These are phyloP conservation scores for Tetramorium simillimum DNA, from an alignment of 1,140 invertebrate genomes.

Conservation along the genomic window DNA sequence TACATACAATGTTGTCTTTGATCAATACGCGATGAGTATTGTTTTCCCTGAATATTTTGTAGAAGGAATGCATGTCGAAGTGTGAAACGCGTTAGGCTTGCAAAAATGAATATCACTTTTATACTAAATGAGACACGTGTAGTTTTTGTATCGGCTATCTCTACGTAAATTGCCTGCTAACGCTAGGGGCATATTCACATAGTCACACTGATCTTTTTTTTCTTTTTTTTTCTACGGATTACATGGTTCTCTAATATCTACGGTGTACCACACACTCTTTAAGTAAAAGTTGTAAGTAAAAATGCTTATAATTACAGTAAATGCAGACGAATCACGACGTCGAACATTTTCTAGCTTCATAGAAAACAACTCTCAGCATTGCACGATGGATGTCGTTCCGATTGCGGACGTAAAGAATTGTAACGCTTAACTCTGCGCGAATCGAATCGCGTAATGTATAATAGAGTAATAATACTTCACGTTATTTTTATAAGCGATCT, in stretches of 20 bases:
- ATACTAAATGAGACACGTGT: constrained; percentile 67
- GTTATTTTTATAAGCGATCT: constrained; percentile 39
- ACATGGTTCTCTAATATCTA: constrained; percentile 79
- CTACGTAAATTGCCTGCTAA: constrained; percentile 75
- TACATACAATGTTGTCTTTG: constrained; percentile 11
- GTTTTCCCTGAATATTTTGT: constrained; percentile 42
- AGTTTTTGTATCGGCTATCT: constrained; percentile 71
- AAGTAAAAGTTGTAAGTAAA: constrained; percentile 83
- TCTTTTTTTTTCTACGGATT: constrained; percentile 76
- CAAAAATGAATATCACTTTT: constrained; percentile 62
- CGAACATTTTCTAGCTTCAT: constrained; percentile 50
- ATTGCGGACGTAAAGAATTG: constrained; percentile 32
- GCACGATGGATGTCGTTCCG: background rate
- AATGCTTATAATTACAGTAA: constrained; percentile 81
- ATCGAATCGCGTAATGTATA: constrained; percentile 33
- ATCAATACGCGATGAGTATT: constrained; percentile 7
- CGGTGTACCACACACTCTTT: constrained; percentile 79
- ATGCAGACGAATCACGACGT: constrained; percentile 79
- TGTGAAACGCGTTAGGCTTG: constrained; percentile 47
- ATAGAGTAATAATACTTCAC: background rate
- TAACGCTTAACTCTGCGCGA: constrained; percentile 10
- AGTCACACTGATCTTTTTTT: constrained; percentile 80
- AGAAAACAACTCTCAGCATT: constrained; percentile 17
- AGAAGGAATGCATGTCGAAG: constrained; percentile 53
- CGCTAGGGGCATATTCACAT: constrained; percentile 80